Evolutionary conservation across 2,888 invertebrate genomes (phyloP).

Genomic region (Nomada fucata): DNA sequence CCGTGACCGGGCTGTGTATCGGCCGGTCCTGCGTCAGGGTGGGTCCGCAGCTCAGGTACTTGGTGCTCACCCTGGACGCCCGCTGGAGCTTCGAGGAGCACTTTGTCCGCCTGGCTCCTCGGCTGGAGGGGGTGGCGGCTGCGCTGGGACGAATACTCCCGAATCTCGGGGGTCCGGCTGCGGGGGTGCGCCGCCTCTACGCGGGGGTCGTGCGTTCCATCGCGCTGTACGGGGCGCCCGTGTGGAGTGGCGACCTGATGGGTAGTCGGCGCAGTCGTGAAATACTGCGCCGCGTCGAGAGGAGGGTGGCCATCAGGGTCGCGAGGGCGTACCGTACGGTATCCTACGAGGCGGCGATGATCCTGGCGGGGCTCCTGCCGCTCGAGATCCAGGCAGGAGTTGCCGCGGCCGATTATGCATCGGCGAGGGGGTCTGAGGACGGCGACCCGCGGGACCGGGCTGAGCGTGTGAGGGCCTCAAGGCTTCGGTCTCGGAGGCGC

Average conservation of each 20-base stretch:
- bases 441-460: no score
- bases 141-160: background rate
- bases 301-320: background rate
- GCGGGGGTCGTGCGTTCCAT: background rate
- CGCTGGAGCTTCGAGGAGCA: background rate
- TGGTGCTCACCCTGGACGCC: background rate
- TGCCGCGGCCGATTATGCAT: no score
- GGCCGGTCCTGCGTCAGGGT: background rate
- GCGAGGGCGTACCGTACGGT: background rate
- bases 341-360: no score
- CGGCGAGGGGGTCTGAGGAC: no score
- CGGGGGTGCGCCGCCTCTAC: background rate
- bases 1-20: no score
- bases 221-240: background rate
- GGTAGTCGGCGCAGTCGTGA: background rate
- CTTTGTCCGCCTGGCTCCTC: background rate
- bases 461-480: no score
- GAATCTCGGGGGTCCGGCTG: background rate
- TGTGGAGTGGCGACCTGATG: background rate
- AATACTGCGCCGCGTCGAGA: background rate
- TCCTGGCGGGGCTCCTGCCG: no score
- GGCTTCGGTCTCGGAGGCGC: no score
- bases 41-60: background rate
- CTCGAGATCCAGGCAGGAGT: no score
- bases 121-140: background rate